A percentile compares a stretch with the other conserved stretches of the same genome.
These are phyloP conservation scores for Didymodactylos carnosus DNA, from an alignment of 2,888 invertebrate species.

Conservation along the genomic window DNA sequence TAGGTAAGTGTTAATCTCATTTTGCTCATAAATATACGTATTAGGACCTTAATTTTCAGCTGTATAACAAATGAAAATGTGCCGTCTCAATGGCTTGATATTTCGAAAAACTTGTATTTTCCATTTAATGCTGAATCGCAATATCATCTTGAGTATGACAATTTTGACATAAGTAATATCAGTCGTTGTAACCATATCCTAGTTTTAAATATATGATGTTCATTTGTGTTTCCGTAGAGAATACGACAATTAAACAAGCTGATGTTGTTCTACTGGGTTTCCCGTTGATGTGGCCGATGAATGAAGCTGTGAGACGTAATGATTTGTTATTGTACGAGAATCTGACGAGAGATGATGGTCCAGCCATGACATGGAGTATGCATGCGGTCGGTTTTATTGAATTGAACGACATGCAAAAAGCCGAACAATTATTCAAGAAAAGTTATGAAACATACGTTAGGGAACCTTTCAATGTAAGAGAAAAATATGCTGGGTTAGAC, in stretches of 20 bases:
- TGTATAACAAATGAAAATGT: neutral
- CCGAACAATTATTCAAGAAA: slow-evolving; percentile 24
- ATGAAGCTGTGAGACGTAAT: slow-evolving; percentile 22
- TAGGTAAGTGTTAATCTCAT: no score
- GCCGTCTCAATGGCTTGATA: neutral
- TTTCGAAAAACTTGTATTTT: slow-evolving; percentile 23
- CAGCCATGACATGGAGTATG: slow-evolving; percentile 38
- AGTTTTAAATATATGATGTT: neutral
- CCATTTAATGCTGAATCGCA: slow-evolving; percentile 22
- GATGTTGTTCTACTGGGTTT: slow-evolving; percentile 35
- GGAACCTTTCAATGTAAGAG: slow-evolving; percentile 32
- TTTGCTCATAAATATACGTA: no score
- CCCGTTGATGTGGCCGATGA: slow-evolving; percentile 28
- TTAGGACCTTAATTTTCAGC: no score
- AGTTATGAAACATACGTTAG: slow-evolving; percentile 26
- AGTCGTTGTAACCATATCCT: neutral
- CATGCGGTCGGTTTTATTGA: slow-evolving; percentile 34
- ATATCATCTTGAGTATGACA: slow-evolving; percentile 1
- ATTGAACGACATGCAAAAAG: slow-evolving; percentile 24
- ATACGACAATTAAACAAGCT: slow-evolving; percentile 24
- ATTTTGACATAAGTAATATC: neutral
- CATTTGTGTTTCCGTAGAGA: slow-evolving; percentile 15
- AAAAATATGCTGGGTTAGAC: no score
- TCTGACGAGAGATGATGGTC: slow-evolving; percentile 24
- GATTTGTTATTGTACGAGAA: slow-evolving; percentile 32